Base-by-base conservation (phyloP, 1,140 invertebrate genomes). In the Anastrepha obliqua region DNA sequence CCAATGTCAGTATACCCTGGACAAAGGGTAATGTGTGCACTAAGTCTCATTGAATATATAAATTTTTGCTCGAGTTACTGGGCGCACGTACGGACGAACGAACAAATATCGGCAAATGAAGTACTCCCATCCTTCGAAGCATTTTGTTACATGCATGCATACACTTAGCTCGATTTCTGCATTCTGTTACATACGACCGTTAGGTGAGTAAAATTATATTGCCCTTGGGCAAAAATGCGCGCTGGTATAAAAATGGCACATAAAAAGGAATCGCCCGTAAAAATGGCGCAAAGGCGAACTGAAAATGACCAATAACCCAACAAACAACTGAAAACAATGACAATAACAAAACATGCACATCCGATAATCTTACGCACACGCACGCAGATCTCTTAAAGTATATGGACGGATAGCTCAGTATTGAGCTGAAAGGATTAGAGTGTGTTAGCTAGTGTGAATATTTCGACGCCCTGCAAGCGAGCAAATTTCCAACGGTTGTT, bases 291-390 rank as follows among this genome's bases (percentile, higher is more conserved):
- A n/a, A 62, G 62, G 74, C 58, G 29, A 86, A 86, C 85, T 44
- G 55, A 60, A 86, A 86, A 86, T 86, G 85, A 86, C 85, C 85
- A 86, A 86, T 86, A 86, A 59, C 55, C 85, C 42, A 86, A 86
- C 85, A 62, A 86, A 59, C 42, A 86, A 86, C 85, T 42, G 62
- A 59, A 86, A 20, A 81, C 55, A n/a, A 20, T 81, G 47, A 81
- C 7, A 51, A 81, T n/a, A 81, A n/a, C 15, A 81, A 58, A 20
- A 81, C 17, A 8, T 58, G 9, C n/a, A 2, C 47, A 81, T 81
- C 9, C 29, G 47, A 55, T 47, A 58, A 13, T 15, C 55, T 6
- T 11, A 81, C 9, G 60, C 60, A 0, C 17, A 51, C 44, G 2
- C 67, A 15, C 17, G 20, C 74, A 81, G 47, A 3, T n/a, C 44